Evolutionary conservation across 2,113 vertebrate genomes (phyloP).

Genomic region (Peromyscus polionotus): DNA sequence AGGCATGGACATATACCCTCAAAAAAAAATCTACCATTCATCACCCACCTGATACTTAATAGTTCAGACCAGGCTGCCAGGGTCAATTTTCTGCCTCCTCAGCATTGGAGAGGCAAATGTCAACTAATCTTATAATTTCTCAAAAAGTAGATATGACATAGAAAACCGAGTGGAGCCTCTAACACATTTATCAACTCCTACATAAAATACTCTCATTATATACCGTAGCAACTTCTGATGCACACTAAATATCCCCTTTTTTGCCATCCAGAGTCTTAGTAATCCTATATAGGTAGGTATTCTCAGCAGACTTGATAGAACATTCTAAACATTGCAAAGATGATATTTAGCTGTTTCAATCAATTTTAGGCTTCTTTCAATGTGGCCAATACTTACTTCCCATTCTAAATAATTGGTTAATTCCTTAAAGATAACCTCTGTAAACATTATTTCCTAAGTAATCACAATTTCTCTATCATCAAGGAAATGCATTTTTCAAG

Average conservation of each 20-base stretch:
- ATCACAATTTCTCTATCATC: slow-evolving; percentile 77
- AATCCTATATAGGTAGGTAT: neutral
- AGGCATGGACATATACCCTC: neutral
- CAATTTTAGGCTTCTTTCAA: slow-evolving; percentile 79
- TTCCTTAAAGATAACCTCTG: slow-evolving; percentile 78
- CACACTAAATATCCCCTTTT: slow-evolving; percentile 39
- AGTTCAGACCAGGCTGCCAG: neutral
- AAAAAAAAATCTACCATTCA: slow-evolving; percentile 22
- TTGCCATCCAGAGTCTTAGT: slow-evolving; percentile 53
- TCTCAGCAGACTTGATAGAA: slow-evolving; percentile 46
- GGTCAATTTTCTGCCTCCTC: neutral
- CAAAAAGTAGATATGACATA: neutral
- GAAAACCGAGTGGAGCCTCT: slow-evolving; percentile 48
- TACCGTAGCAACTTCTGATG: slow-evolving; percentile 46
- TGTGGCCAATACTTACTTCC: slow-evolving; percentile 75
- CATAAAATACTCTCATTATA: neutral
- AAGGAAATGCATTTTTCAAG: slow-evolving; percentile 81
- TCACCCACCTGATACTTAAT: neutral
- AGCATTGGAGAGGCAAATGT: neutral
- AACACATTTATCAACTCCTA: slow-evolving; percentile 17
- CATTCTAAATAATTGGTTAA: slow-evolving; percentile 76
- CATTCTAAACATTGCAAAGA: slow-evolving; percentile 71
- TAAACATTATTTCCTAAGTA: slow-evolving; percentile 78
- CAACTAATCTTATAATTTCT: slow-evolving; percentile 49
- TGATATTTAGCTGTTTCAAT: slow-evolving; percentile 77